Evolutionary conservation across 2,113 vertebrate species (phyloP), one percentile per base, ranked within the genome.

Genomic region (Promerops cafer): DNA sequence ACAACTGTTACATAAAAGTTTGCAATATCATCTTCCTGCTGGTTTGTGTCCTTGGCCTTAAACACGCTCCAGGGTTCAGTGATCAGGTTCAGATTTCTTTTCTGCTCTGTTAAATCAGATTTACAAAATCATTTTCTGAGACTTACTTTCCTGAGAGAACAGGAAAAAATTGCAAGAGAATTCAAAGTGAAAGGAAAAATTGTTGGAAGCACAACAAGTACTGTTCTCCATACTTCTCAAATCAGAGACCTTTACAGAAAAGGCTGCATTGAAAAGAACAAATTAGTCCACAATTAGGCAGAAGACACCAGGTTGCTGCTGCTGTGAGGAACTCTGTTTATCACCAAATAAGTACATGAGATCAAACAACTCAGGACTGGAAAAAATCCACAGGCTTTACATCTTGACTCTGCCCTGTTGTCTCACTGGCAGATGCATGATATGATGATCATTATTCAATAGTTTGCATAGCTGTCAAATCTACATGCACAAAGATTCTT

Each of bases 391-490:
- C 42, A 85, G 82, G 72, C 85, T 94, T 89, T 78, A 7, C 83
- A 87, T 82, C 27, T 27, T 84, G 79, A 31, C 70, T 60, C 15
- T 50, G 44, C 57, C 44, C 33, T 13, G 22, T 83, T 74, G 47
- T 82, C 68, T 92, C 20, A 3, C 53, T 89, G 91, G n/a, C 71
- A 93, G 80, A 35, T 69, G 50, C 57, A 12, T 50, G 33, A 56
- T 66, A 30, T 8, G 47, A 37, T 84, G 72, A 47, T 57, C 56
- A 42, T 61, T 90, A 33, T 70, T 78, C 71, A 74, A 79, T 78
- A 87, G 49, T 52, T 72, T 79, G 65, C 66, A 70, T 90, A 83
- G 84, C 78, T 94, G 57, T 89, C 87, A 96, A 79, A 94, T 94
- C 87, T 69, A 57, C 77, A 27, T 9, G 22, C 42, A 71, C 68